Evolutionary conservation across 1,140 invertebrate genomes (phyloP).

Genomic region (Archegozetes longisetosus): DNA sequence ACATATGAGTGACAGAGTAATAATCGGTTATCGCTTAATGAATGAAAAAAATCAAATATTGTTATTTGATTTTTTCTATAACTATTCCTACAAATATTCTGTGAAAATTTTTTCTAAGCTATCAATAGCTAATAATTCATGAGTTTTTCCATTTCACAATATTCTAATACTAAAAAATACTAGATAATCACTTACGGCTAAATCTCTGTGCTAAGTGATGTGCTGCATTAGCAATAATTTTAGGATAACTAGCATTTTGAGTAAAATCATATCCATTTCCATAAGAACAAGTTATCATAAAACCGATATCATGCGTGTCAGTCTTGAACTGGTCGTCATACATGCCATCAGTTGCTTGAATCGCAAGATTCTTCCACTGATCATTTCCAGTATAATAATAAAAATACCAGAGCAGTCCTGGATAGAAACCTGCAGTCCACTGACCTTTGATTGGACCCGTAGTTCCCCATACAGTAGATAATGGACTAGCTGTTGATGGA

Average conservation of each 20-base stretch:
- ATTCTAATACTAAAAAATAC: no score
- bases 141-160: no score
- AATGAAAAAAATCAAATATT: no score
- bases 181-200: no score
- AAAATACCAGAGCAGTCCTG: conserved; percentile 3
- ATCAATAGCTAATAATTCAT: no score
- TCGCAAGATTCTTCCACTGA: background rate
- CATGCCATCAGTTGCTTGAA: background rate
- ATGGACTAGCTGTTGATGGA: background rate
- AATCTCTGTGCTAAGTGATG: background rate
- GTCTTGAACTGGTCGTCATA: background rate
- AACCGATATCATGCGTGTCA: background rate
- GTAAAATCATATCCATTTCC: conserved; percentile 1
- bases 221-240: background rate
- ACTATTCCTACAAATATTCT: no score
- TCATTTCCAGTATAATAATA: conserved; percentile 1
- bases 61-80: no score
- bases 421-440: conserved; percentile 4
- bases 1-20: no score
- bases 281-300: conserved; percentile 2
- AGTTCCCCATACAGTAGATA: background rate
- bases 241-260: background rate
- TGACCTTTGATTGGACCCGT: background rate
- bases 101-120: no score
- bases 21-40: no score